Evolutionary conservation across 2,888 invertebrate species (phyloP).

Genomic region (Alsophila aescularia): DNA sequence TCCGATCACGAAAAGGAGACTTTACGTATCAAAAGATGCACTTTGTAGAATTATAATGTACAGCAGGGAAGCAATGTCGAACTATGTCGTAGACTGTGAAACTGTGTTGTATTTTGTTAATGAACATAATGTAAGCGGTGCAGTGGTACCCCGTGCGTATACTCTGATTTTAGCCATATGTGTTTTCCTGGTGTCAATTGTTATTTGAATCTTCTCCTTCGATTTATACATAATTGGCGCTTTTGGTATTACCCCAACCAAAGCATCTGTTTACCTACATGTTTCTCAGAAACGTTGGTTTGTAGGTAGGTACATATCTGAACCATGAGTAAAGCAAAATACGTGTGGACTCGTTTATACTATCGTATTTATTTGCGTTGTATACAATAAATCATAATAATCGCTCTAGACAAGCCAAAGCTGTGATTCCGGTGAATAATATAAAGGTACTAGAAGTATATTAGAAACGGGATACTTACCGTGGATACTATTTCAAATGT

Average conservation of each 20-base stretch:
- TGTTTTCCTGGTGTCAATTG: conserved; percentile 23
- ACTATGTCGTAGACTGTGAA: conserved; percentile 70
- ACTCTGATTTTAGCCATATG: conserved; percentile 12
- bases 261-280: too few relatives aligned
- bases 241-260: background rate
- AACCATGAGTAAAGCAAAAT: background rate
- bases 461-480: too few relatives aligned
- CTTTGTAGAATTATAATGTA: conserved; percentile 72
- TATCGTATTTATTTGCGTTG: background rate
- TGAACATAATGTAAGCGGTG: conserved; percentile 55
- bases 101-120: conserved; percentile 69
- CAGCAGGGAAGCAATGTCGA: conserved; percentile 68
- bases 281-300: too few relatives aligned
- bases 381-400: background rate
- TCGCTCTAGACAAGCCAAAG: background rate
- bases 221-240: too few relatives aligned
- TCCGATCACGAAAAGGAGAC: conserved; percentile 60
- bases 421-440: too few relatives aligned
- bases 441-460: too few relatives aligned
- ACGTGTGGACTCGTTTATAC: background rate
- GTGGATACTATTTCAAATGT: too few relatives aligned
- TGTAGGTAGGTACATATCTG: background rate
- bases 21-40: conserved; percentile 70
- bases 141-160: conserved; percentile 20
- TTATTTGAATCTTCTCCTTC: conserved; percentile 13